Conservation (phyloP, 1,140 invertebrate species). For the Eupristina koningsbergeri region DNA sequence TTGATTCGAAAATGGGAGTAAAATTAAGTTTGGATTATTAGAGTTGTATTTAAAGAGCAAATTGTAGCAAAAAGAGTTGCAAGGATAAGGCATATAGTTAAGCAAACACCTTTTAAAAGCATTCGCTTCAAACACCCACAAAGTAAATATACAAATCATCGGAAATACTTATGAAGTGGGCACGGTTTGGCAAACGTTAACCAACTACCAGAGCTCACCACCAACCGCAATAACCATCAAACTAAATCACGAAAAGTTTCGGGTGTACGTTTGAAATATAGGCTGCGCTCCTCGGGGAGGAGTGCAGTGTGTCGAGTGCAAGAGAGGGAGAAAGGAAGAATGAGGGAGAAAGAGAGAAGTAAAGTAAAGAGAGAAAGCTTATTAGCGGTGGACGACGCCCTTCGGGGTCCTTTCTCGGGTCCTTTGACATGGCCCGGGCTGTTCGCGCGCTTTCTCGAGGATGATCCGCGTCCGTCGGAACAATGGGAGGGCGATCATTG, state of each 20-base stretch:
- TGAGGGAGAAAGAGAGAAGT: neutral
- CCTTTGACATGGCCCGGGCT: neutral
- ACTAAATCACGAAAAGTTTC: neutral
- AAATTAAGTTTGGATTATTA: too few species aligned
- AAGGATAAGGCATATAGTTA: too few species aligned
- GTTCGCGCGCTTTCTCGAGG: neutral
- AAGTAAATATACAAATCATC: neutral
- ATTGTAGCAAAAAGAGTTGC: too few species aligned
- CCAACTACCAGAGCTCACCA: neutral
- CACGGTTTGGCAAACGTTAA: neutral
- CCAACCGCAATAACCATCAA: neutral
- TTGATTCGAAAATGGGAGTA: too few species aligned
- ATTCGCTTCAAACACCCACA: too few species aligned
- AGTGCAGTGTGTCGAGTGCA: neutral
- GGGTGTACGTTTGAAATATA: neutral
- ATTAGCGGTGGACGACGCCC: neutral
- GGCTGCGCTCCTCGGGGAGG: neutral
- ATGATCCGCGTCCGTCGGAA: constrained; percentile 48
- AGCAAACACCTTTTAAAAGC: too few species aligned
- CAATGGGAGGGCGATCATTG: constrained; percentile 68
- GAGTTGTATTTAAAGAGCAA: too few species aligned
- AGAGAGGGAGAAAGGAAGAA: too few species aligned
- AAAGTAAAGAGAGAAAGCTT: neutral
- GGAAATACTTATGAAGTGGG: neutral
- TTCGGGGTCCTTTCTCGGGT: neutral